A percentile compares a stretch with the other conserved stretches of the same genome.
Evolutionary conservation across 2,888 invertebrate species (phyloP).

Genomic region (Hemistola chrysoprasaria): DNA sequence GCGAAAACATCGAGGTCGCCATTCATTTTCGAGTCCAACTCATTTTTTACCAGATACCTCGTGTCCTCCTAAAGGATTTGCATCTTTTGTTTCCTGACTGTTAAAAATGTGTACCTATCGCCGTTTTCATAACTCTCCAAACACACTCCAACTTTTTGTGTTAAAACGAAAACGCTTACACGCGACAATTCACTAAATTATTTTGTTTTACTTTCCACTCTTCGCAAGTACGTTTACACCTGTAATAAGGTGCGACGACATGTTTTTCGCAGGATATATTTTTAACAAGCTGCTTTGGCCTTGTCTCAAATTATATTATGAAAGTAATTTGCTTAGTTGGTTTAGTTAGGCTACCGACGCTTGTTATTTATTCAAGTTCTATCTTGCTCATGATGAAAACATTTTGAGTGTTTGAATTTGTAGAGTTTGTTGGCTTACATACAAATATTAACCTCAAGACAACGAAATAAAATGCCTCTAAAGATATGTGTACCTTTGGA

Average conservation of each 20-base stretch:
- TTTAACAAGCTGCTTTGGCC: too few species aligned
- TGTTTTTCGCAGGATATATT: background rate
- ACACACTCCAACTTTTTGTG: slow-evolving; percentile 5
- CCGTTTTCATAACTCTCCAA: background rate
- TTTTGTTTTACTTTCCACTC: slow-evolving; percentile 11
- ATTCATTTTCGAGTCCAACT: slow-evolving; percentile 18
- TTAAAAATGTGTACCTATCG: background rate
- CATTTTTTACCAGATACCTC: slow-evolving; percentile 5
- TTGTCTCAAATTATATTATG: too few species aligned
- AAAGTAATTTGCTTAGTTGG: too few species aligned
- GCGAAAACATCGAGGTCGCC: slow-evolving; percentile 28
- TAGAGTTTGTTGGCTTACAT: too few species aligned
- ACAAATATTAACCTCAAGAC: too few species aligned
- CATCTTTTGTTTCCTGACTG: slow-evolving; percentile 4
- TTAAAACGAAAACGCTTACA: slow-evolving; percentile 15
- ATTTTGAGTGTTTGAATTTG: too few species aligned
- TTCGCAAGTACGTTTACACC: slow-evolving; percentile 6
- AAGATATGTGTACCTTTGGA: too few species aligned
- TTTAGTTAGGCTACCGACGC: too few species aligned
- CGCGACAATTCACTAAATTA: slow-evolving; percentile 13
- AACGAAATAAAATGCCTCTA: too few species aligned
- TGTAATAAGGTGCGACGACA: slow-evolving; percentile 5
- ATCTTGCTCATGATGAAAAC: too few species aligned
- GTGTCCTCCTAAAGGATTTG: slow-evolving; percentile 1
- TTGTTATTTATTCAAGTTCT: too few species aligned